Evolutionary conservation across 1,140 invertebrate genomes (phyloP), one percentile per base, ranked within the genome.

Genomic region (Nixonia krombeini): DNA sequence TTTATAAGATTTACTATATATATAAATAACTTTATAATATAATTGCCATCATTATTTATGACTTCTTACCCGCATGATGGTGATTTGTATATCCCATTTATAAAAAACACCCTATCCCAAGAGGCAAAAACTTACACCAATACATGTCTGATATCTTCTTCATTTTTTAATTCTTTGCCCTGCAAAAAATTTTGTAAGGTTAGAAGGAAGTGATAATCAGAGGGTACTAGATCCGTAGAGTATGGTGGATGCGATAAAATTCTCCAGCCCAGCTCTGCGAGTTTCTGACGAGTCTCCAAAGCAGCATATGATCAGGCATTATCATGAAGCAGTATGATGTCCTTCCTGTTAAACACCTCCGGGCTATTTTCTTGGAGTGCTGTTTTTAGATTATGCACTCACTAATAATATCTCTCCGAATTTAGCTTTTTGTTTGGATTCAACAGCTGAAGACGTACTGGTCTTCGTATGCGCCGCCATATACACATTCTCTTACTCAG

Each of bases 331-430:
- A 50, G 28, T 52, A 66, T 66, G 55, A 65, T 57, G 13, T 50
- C 12, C 29, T 59, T 59, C 28, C 49, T 49, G 44, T 66, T 53
- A 17, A 59, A 47, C 49, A 66, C 40, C 17, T 29, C 53, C 35
- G 45, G 47, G 29, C 46, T 51, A 31, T 57, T 65, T 52, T 51
- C 41, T 47, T 53, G 28, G 38, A 55, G 18, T 55, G 45, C 53
- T 58, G 18, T 53, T 1, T 53, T 52, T 52, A 66, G 53, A 26
- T 53, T 46, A 53, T 52, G 41, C 50, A 61, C 3, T 61, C 61
- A 53, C 12, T 53, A 47, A 52, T 53, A 65, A 16, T 52, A 52
- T 12, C n/a, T 65, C 6, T 50, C 46, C 31, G 46, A 25, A 38
- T 37, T 25, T 0, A 55, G 18, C 38, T 16, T 64, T 56, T 61